Conservation (phyloP, 2,797 vertebrate species). For the Bovichtus variegatus region DNA sequence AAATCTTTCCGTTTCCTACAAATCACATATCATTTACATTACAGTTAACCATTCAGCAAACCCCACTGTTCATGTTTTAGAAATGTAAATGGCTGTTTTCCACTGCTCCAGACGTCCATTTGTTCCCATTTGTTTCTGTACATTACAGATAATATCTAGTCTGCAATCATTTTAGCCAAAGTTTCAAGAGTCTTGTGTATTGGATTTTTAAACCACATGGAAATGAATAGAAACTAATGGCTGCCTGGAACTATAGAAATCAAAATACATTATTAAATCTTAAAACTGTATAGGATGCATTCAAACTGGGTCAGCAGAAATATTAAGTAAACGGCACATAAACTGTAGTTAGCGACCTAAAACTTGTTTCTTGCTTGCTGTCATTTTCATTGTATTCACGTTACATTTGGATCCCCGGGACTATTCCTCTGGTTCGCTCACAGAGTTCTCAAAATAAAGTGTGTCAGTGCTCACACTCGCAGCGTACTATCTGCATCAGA, state of each 20-base stretch:
- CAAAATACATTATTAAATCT: not conserved
- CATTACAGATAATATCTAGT: not conserved
- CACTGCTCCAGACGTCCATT: not conserved
- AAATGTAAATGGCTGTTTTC: not conserved
- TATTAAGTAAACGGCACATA: not conserved
- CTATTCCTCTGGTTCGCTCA: not conserved
- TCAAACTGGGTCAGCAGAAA: not conserved
- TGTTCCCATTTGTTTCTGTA: not conserved
- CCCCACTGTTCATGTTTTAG: not conserved
- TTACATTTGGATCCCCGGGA: not conserved
- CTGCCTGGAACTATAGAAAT: not conserved
- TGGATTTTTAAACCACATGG: not conserved
- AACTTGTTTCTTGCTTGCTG: not conserved
- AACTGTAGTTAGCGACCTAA: not conserved
- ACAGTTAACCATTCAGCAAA: not conserved
- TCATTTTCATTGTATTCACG: not conserved
- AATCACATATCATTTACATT: not conserved
- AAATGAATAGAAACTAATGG: not conserved
- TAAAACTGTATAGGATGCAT: not conserved
- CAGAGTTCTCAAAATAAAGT: not conserved
- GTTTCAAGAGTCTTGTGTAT: not conserved
- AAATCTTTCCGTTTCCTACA: not conserved
- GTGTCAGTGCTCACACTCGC: slow-evolving; percentile 8
- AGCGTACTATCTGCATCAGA: slow-evolving; percentile 15
- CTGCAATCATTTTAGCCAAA: not conserved